phyloP scores from a whole-genome alignment of 2,888 invertebrate genomes.

The Deroplatys truncata region DNA sequence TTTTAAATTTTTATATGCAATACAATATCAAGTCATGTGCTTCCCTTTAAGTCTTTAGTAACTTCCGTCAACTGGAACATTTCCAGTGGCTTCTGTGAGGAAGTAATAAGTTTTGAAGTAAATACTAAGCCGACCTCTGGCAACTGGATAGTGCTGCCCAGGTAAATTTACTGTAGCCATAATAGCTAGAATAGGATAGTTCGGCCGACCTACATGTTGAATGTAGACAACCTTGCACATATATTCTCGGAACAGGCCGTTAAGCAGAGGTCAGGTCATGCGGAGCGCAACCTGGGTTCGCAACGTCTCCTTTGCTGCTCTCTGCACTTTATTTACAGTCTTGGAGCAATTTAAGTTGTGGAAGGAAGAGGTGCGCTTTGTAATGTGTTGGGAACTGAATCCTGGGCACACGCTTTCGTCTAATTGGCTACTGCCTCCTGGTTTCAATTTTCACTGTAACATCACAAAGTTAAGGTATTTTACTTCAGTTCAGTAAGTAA shows the following conservation, averaged over 20 bases:
- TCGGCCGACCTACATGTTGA: neutral
- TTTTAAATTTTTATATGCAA: no score
- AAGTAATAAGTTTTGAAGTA: neutral
- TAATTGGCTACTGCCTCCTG: no score
- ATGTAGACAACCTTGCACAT: neutral
- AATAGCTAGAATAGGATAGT: neutral
- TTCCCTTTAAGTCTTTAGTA: neutral
- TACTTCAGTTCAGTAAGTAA: no score
- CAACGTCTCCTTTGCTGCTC: neutral
- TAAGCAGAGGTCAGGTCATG: neutral
- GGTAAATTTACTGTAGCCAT: neutral
- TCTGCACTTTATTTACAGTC: conserved; percentile 2
- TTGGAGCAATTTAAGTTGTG: neutral
- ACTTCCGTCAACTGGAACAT: neutral
- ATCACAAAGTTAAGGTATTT: no score
- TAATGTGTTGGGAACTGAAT: neutral
- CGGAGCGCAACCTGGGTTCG: neutral
- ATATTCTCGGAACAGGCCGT: neutral
- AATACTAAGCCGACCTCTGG: neutral
- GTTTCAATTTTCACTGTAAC: no score
- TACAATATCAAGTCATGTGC: no score
- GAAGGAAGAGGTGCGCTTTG: neutral
- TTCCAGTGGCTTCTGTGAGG: neutral
- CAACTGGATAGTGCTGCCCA: neutral
- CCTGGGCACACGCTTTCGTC: no score